These are phyloP conservation scores for Lethrus apterus DNA, from an alignment of 1,140 invertebrate species.

Conservation along the genomic window DNA sequence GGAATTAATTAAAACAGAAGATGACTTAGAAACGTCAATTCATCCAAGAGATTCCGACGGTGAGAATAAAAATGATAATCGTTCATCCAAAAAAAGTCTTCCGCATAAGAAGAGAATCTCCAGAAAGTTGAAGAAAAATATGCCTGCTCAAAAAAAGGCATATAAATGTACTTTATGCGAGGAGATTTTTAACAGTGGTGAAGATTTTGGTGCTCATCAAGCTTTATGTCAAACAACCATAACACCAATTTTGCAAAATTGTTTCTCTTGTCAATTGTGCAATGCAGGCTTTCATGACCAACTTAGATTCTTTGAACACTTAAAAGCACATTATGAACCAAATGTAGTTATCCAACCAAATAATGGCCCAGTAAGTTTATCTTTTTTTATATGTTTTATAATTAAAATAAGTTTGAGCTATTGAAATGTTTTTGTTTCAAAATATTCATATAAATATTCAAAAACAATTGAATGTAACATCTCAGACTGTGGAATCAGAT, in stretches of 20 bases:
- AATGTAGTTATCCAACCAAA: conserved; percentile 32
- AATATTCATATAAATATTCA: no score
- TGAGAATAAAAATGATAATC: conserved; percentile 34
- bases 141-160: conserved; percentile 19
- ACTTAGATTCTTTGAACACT: conserved; percentile 65
- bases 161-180: conserved; percentile 33
- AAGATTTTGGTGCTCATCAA: conserved; percentile 35
- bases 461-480: no score
- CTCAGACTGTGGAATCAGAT: no score
- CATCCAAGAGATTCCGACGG: conserved; percentile 29
- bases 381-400: neutral
- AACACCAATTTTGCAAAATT: conserved; percentile 25
- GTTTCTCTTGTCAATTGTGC: conserved; percentile 63
- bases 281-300: conserved; percentile 56
- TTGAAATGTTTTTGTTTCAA: no score
- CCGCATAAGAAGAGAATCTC: conserved; percentile 62
- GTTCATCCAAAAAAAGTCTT: conserved; percentile 49
- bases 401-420: no score
- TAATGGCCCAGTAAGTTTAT: conserved; percentile 1
- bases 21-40: conserved; percentile 21
- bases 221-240: conserved; percentile 33
- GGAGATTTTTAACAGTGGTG: conserved; percentile 28
- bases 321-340: conserved; percentile 73
- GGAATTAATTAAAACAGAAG: conserved; percentile 27
- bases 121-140: conserved; percentile 48